A percentile compares a stretch with the other conserved stretches of the same genome.
Conservation (phyloP, 2,113 vertebrate species). For the Podilymbus podiceps region DNA sequence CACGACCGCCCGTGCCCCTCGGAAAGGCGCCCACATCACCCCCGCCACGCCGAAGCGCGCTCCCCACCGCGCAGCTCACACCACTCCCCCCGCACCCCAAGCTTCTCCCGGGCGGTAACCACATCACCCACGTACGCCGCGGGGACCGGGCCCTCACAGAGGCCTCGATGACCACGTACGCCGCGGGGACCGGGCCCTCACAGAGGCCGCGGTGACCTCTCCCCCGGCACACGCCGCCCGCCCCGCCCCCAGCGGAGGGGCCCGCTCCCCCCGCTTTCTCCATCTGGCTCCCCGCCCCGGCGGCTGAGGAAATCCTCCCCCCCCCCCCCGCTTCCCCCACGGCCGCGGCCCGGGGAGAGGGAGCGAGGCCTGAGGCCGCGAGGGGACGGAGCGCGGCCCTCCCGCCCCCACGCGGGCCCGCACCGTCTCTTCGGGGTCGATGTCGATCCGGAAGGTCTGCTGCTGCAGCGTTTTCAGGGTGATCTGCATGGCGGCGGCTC, state of each 20-base stretch:
- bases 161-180: too few relatives aligned
- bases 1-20: neutral
- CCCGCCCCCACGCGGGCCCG: neutral
- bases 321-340: neutral
- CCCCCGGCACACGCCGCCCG: neutral
- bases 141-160: too few relatives aligned
- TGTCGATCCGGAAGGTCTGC: slow-evolving; percentile 92
- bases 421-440: slow-evolving; percentile 88
- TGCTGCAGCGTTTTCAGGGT: slow-evolving; percentile 94
- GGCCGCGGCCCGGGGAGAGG: neutral
- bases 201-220: too few relatives aligned
- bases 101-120: neutral
- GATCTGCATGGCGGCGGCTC: slow-evolving; percentile 82
- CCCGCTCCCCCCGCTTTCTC: neutral
- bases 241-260: neutral
- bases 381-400: neutral
- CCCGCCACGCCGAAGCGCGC: fast-evolving
- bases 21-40: too few relatives aligned
- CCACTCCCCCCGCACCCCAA: neutral
- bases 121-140: too few relatives aligned
- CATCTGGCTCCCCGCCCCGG: too few relatives aligned
- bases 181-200: too few relatives aligned
- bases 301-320: neutral
- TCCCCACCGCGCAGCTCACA: too few relatives aligned
- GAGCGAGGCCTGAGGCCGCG: neutral